phyloP scores from a whole-genome alignment of 1,140 invertebrate species.

The Papilio dardanus region DNA sequence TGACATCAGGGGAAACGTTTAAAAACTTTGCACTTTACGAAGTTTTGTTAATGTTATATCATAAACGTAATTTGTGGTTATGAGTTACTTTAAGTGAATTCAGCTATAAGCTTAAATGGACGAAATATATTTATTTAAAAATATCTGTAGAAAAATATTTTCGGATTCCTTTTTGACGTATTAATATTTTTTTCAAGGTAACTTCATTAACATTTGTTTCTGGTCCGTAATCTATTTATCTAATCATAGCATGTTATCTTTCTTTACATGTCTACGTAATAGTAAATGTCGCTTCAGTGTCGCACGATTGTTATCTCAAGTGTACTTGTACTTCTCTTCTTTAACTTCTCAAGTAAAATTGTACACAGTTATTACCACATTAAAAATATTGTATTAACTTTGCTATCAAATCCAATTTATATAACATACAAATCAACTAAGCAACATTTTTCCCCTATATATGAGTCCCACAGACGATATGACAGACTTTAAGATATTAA shows the following conservation, averaged over 20 bases:
- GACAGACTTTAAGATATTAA: too few species aligned
- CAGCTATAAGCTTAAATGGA: neutral
- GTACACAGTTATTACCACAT: neutral
- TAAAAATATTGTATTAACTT: neutral
- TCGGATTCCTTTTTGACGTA: neutral
- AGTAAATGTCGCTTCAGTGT: neutral
- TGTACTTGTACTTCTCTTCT: neutral
- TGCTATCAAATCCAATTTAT: neutral
- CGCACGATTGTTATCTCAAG: constrained; percentile 1
- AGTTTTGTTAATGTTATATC: neutral
- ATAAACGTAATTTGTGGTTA: neutral
- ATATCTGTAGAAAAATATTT: neutral
- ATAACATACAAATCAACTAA: too few species aligned
- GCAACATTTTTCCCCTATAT: too few species aligned
- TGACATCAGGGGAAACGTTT: neutral
- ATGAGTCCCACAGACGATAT: too few species aligned
- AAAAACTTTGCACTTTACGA: constrained; percentile 16
- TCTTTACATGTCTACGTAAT: neutral
- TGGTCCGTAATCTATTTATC: neutral
- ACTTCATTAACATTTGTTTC: constrained; percentile 10
- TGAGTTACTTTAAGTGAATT: neutral
- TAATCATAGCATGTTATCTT: constrained; percentile 10
- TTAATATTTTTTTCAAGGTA: neutral
- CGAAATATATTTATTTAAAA: neutral
- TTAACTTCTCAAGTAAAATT: neutral